Evolutionary conservation across 2,888 invertebrate genomes (phyloP).

Genomic region (Harpalus rufipes): DNA sequence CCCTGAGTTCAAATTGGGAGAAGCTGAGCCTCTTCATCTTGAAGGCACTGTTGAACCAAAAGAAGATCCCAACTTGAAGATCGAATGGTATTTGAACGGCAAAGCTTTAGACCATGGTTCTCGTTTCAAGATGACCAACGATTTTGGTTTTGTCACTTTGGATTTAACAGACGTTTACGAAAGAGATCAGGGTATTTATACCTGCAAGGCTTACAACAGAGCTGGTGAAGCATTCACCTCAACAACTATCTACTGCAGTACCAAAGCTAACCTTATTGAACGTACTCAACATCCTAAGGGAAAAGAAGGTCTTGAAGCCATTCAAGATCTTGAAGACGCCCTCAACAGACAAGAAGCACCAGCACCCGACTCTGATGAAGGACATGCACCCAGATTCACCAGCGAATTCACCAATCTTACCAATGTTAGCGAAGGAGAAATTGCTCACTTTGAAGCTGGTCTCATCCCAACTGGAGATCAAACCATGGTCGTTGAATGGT

Average conservation of each 20-base stretch:
- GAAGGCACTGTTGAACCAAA: slow-evolving; percentile 97
- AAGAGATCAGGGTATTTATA: slow-evolving; percentile 95
- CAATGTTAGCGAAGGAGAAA: slow-evolving; percentile 95
- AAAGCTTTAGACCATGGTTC: slow-evolving; percentile 92
- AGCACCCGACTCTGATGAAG: slow-evolving; percentile 86
- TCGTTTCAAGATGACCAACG: slow-evolving; percentile 94
- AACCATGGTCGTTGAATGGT: slow-evolving; percentile 97
- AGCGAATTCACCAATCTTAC: slow-evolving; percentile 90
- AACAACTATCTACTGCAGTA: slow-evolving; percentile 90
- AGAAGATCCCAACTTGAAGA: slow-evolving; percentile 92
- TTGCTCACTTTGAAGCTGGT: slow-evolving; percentile 98
- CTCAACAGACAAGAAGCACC: slow-evolving; percentile 85
- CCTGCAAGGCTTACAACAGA: slow-evolving; percentile 93
- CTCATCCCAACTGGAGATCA: slow-evolving; percentile 96
- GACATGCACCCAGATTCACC: slow-evolving; percentile 92
- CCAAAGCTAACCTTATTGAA: slow-evolving; percentile 90
- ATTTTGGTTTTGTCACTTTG: slow-evolving; percentile 97
- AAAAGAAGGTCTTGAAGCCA: slow-evolving; percentile 94
- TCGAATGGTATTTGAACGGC: slow-evolving; percentile 97
- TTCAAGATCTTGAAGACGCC: slow-evolving; percentile 93
- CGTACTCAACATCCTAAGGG: slow-evolving; percentile 96
- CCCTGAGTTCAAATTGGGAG: slow-evolving; percentile 88
- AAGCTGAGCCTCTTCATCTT: slow-evolving; percentile 92
- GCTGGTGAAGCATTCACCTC: slow-evolving; percentile 95
- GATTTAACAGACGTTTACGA: slow-evolving; percentile 95